Conservation (phyloP, 1,140 invertebrate species). For the Luehdorfia chinensis region DNA sequence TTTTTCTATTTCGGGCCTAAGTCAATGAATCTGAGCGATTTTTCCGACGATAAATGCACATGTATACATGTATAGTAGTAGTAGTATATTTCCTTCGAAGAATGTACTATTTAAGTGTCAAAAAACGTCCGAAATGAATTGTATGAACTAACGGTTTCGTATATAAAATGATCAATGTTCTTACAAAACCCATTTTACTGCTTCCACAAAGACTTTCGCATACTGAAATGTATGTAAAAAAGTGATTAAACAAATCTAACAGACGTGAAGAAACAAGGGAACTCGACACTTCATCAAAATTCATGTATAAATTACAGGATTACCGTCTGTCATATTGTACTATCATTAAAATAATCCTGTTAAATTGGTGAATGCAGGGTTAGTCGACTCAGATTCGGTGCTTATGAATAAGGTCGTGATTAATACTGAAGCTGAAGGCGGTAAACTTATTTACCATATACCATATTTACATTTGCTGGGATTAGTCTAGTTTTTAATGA, state of each 20-base stretch:
- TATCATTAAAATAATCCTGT: slow-evolving; percentile 22
- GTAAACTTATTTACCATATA: not conserved
- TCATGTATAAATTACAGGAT: not conserved
- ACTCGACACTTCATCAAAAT: not conserved
- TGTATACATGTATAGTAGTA: too few species aligned
- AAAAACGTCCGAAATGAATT: too few species aligned
- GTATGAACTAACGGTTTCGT: too few species aligned
- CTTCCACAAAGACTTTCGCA: too few species aligned
- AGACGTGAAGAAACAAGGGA: not conserved
- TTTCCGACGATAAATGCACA: not conserved
- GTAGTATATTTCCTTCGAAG: too few species aligned
- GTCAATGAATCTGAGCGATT: too few species aligned
- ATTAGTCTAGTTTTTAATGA: too few species aligned
- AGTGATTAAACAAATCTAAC: not conserved
- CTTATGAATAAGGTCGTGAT: too few species aligned
- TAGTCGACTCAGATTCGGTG: too few species aligned
- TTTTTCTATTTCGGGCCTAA: not conserved
- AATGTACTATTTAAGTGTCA: too few species aligned
- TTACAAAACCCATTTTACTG: not conserved
- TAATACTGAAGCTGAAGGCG: not conserved
- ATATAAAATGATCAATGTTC: not conserved
- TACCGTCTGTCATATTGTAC: slow-evolving; percentile 1
- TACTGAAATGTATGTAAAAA: not conserved
- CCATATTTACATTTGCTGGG: too few species aligned
- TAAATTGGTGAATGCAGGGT: slow-evolving; percentile 13